These are phyloP conservation scores for Scaptomyza reducta DNA, from an alignment of 2,888 invertebrate genomes.

Conservation along the genomic window DNA sequence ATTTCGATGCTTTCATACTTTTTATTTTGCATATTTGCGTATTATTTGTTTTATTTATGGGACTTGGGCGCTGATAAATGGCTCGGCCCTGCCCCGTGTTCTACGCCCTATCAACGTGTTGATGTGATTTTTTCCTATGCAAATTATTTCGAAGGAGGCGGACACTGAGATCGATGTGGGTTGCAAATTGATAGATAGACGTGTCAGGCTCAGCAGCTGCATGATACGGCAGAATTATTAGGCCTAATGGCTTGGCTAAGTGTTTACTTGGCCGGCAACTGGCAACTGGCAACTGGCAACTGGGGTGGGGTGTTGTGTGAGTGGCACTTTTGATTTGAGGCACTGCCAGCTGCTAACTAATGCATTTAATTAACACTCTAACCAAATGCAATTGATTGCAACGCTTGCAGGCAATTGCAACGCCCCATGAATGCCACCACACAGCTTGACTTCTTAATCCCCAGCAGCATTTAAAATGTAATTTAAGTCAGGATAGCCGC, in stretches of 20 bases:
- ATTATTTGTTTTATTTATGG: constrained; percentile 78
- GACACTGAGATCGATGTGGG: constrained; percentile 39
- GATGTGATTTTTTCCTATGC: constrained; percentile 65
- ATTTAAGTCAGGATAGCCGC: background rate
- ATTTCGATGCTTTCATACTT: constrained; percentile 60
- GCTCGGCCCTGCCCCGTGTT: constrained; percentile 36
- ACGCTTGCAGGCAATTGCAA: constrained; percentile 8
- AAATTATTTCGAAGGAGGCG: constrained; percentile 34
- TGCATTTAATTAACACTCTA: constrained; percentile 39
- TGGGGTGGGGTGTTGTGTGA: background rate
- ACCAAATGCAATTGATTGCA: constrained; percentile 53
- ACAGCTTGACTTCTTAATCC: constrained; percentile 10
- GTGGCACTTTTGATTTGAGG: constrained; percentile 4
- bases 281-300: too few species aligned
- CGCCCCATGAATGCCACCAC: background rate
- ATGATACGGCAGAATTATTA: constrained; percentile 21
- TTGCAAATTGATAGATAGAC: constrained; percentile 48
- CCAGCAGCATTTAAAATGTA: constrained; percentile 4
- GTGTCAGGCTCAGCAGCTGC: constrained; percentile 43
- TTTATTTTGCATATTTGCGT: constrained; percentile 75
- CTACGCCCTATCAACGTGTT: constrained; percentile 69
- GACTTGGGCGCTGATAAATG: constrained; percentile 71
- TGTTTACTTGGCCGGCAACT: constrained; percentile 10
- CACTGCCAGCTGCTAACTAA: constrained; percentile 46
- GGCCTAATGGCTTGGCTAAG: constrained; percentile 27